These are phyloP conservation scores for Bombus waltoni DNA, from an alignment of 1,140 invertebrate species.

Conservation along the genomic window DNA sequence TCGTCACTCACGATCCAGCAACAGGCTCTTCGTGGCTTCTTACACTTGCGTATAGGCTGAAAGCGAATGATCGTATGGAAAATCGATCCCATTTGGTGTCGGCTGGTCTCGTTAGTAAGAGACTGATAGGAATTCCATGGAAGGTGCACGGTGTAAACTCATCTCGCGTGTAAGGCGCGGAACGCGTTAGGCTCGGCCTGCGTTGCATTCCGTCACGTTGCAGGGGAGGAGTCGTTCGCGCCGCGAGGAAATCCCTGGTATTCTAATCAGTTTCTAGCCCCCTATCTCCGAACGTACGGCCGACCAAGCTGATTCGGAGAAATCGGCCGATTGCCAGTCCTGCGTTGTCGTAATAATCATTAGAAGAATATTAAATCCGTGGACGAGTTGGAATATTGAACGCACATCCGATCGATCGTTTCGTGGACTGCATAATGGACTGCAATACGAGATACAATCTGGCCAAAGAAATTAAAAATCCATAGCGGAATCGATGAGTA, in stretches of 20 bases:
- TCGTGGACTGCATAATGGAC: neutral
- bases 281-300: slow-evolving; percentile 9
- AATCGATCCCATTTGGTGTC: slow-evolving; percentile 16
- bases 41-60: neutral
- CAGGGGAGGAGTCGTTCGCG: slow-evolving; percentile 46
- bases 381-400: neutral
- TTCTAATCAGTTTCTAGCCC: slow-evolving; percentile 60
- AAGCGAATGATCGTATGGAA: neutral
- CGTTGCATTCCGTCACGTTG: slow-evolving; percentile 68
- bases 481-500: too few species aligned
- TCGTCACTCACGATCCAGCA: neutral
- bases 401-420: neutral
- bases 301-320: slow-evolving; percentile 41
- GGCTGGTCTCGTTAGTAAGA: slow-evolving; percentile 18
- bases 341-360: slow-evolving; percentile 7
- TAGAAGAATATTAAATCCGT: slow-evolving; percentile 18
- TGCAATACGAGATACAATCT: too few species aligned
- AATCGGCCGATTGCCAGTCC: slow-evolving; percentile 29
- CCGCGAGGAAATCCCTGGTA: slow-evolving; percentile 58
- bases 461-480: too few species aligned
- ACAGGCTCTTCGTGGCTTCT: neutral
- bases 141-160: slow-evolving; percentile 29
- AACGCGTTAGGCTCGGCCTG: slow-evolving; percentile 44
- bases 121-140: slow-evolving; percentile 38
- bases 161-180: slow-evolving; percentile 44